phyloP scores from a whole-genome alignment of 2,888 invertebrate species.

The Callosobruchus maculatus region DNA sequence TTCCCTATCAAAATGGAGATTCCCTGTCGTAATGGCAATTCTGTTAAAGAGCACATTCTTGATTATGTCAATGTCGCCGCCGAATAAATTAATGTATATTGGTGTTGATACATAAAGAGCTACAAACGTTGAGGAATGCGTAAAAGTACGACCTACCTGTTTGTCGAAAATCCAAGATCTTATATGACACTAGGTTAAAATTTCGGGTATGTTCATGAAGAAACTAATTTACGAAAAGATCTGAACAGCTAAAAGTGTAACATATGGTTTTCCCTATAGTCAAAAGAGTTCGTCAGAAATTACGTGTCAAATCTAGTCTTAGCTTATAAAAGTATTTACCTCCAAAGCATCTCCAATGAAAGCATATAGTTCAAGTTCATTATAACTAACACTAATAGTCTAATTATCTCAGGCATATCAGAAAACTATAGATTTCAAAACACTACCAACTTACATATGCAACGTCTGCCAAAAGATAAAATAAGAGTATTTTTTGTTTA shows the following conservation, averaged over 20 bases:
- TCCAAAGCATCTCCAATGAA: not conserved
- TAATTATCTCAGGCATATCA: too few species aligned
- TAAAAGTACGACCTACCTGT: not conserved
- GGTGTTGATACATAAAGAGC: not conserved
- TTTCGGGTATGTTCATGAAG: too few species aligned
- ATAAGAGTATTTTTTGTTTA: too few species aligned
- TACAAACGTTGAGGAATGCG: not conserved
- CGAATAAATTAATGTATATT: conserved; percentile 10
- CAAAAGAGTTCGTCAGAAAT: too few species aligned
- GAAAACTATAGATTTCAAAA: not conserved
- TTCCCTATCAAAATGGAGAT: conserved; percentile 38
- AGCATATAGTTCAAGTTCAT: too few species aligned
- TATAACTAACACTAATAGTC: too few species aligned
- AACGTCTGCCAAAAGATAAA: too few species aligned
- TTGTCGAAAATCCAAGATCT: not conserved
- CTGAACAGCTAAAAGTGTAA: too few species aligned
- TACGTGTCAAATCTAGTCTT: not conserved
- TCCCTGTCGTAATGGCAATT: conserved; percentile 21
- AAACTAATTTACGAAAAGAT: too few species aligned
- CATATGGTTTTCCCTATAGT: too few species aligned
- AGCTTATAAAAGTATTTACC: not conserved
- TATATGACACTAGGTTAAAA: too few species aligned
- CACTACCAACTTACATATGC: not conserved
- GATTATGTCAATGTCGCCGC: conserved; percentile 33
- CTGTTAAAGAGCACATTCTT: conserved; percentile 36